Conservation (phyloP, 2,113 vertebrate species). For the Leptobrachium leishanense region DNA sequence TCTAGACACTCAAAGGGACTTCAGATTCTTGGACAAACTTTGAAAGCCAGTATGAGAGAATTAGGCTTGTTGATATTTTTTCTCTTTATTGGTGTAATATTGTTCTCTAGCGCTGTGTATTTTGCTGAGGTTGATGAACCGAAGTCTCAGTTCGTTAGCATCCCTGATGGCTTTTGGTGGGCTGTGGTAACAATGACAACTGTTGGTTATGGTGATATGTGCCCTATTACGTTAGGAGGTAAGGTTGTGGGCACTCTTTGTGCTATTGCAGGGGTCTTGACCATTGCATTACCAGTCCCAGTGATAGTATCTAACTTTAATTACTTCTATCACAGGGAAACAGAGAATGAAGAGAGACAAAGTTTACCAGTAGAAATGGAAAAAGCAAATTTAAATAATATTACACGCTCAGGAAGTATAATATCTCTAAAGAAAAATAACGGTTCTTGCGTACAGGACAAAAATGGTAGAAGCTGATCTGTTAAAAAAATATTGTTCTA, state of each 20-base stretch:
- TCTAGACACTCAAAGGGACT: slow-evolving; percentile 91
- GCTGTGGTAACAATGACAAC: slow-evolving; percentile 98
- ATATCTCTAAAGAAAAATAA: slow-evolving; percentile 81
- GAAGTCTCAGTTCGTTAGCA: slow-evolving; percentile 91
- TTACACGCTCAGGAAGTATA: slow-evolving; percentile 65
- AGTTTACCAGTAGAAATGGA: slow-evolving; percentile 68
- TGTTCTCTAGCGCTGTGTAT: slow-evolving; percentile 95
- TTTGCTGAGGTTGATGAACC: slow-evolving; percentile 95
- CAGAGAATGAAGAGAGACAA: slow-evolving; percentile 87
- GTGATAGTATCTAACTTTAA: slow-evolving; percentile 99
- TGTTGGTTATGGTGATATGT: slow-evolving; percentile 97
- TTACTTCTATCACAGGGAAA: slow-evolving; percentile 96
- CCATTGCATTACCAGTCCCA: slow-evolving; percentile 92
- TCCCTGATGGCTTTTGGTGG: slow-evolving; percentile 98
- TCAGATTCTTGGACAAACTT: slow-evolving; percentile 87
- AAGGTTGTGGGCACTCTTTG: slow-evolving; percentile 94
- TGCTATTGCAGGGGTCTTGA: slow-evolving; percentile 93
- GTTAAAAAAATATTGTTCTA: no score
- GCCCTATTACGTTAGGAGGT: slow-evolving; percentile 85
- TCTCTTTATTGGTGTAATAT: slow-evolving; percentile 95
- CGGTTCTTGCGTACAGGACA: slow-evolving; percentile 69
- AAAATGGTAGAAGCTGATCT: slow-evolving; percentile 68
- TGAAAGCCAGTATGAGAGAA: slow-evolving; percentile 89
- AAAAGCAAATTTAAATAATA: slow-evolving; percentile 60
- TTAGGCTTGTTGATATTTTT: slow-evolving; percentile 93